These are phyloP conservation scores for Melinaea menophilus DNA, from an alignment of 2,888 invertebrate genomes.

Conservation along the genomic window DNA sequence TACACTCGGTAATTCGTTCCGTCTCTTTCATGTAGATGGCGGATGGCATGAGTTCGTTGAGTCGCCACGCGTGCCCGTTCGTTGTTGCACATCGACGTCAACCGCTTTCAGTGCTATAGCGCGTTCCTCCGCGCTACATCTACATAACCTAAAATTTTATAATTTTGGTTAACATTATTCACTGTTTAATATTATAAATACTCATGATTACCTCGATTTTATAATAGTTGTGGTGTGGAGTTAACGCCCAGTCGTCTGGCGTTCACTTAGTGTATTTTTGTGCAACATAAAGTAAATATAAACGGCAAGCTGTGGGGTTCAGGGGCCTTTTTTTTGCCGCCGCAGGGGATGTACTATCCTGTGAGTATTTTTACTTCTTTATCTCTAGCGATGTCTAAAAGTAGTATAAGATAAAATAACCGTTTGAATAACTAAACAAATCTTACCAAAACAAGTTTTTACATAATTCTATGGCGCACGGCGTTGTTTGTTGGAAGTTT, in stretches of 20 bases:
- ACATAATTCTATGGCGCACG: constrained; percentile 46
- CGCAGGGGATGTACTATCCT: constrained; percentile 98
- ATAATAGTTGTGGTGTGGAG: constrained; percentile 73
- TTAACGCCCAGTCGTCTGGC: constrained; percentile 65
- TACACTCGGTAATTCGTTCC: constrained; percentile 37
- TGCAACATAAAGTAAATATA: constrained; percentile 80
- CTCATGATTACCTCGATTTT: constrained; percentile 73
- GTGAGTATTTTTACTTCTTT: constrained; percentile 80
- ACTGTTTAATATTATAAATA: constrained; percentile 54
- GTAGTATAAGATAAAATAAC: not conserved
- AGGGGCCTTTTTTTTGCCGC: constrained; percentile 96
- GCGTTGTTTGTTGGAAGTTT: constrained; percentile 36
- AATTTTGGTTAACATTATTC: constrained; percentile 47
- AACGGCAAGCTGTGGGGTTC: constrained; percentile 98
- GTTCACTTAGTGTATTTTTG: constrained; percentile 77
- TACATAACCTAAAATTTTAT: constrained; percentile 73
- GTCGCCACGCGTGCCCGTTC: constrained; percentile 57
- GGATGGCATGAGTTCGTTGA: constrained; percentile 45
- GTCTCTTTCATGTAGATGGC: constrained; percentile 53
- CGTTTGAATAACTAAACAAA: not conserved
- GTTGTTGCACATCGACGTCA: constrained; percentile 75
- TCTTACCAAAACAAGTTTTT: not conserved
- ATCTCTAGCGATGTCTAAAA: not conserved
- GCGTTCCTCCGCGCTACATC: constrained; percentile 73
- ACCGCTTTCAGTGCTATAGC: constrained; percentile 75